Percentiles rank a stretch among this genome's conserved stretches.
These are phyloP conservation scores for Perizoma flavofasciatum DNA, from an alignment of 2,888 invertebrate genomes.

Conservation along the genomic window DNA sequence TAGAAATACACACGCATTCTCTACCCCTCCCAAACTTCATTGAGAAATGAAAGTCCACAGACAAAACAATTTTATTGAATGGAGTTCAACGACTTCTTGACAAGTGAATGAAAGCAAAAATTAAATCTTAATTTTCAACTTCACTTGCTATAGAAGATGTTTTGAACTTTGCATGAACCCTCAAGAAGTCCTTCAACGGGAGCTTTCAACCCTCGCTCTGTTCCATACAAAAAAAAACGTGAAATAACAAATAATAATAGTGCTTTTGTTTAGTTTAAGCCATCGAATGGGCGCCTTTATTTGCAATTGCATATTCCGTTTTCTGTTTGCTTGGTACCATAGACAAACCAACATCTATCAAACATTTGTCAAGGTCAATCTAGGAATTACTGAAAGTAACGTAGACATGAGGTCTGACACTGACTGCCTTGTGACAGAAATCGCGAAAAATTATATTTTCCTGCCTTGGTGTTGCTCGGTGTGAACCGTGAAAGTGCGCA, in stretches of 20 bases:
- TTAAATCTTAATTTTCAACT: background rate
- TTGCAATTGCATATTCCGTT: background rate
- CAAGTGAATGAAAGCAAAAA: slow-evolving; percentile 31
- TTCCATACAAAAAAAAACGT: no score
- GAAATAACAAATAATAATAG: no score
- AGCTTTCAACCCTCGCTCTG: no score
- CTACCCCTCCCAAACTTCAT: slow-evolving; percentile 80
- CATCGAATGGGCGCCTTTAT: no score
- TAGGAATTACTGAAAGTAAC: no score
- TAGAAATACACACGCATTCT: slow-evolving; percentile 78
- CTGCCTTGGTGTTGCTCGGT: slow-evolving; percentile 10
- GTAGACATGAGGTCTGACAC: no score
- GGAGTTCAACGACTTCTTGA: slow-evolving; percentile 43
- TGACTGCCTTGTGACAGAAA: no score
- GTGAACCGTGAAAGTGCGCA: slow-evolving; percentile 20
- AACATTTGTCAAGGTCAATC: no score
- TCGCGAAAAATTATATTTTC: slow-evolving; percentile 5
- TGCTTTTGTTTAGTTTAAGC: no score
- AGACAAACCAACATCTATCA: slow-evolving; percentile 4
- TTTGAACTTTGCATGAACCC: no score
- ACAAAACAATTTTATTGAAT: slow-evolving; percentile 49
- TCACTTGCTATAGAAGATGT: no score
- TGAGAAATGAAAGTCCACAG: slow-evolving; percentile 76
- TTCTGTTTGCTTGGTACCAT: slow-evolving; percentile 4
- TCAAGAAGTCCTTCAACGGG: no score